Conservation (phyloP, 2,888 invertebrate species). For the Epirrhoe alternata region DNA sequence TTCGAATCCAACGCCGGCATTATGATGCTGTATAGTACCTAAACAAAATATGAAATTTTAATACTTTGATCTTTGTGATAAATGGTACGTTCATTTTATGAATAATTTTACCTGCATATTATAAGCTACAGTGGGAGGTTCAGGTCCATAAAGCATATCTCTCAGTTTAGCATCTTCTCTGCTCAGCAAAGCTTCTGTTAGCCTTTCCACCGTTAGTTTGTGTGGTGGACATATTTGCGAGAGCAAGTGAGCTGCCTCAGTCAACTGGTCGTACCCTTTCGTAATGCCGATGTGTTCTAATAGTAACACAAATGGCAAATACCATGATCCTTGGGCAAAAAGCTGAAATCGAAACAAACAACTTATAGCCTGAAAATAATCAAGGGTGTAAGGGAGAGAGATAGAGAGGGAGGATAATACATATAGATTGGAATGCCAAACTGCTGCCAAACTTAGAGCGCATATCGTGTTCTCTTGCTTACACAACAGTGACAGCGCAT, state of each 20-base stretch:
- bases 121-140: conserved; percentile 80
- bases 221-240: conserved; percentile 93
- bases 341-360: conserved; percentile 78
- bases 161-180: conserved; percentile 73
- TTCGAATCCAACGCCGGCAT: conserved; percentile 95
- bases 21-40: conserved; percentile 94
- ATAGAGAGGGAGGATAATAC: neutral
- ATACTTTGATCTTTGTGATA: neutral
- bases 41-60: conserved; percentile 24
- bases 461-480: too few relatives aligned
- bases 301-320: conserved; percentile 92
- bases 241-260: conserved; percentile 93
- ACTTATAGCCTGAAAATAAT: neutral
- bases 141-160: conserved; percentile 78
- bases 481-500: too few relatives aligned
- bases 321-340: conserved; percentile 92
- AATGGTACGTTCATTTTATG: neutral
- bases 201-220: conserved; percentile 83
- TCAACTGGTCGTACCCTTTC: conserved; percentile 90
- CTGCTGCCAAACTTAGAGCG: too few relatives aligned
- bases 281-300: conserved; percentile 95
- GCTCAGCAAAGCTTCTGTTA: conserved; percentile 76
- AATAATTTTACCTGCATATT: conserved; percentile 69
- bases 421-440: too few relatives aligned
- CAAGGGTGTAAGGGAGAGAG: neutral